Base-by-base conservation (phyloP, 2,888 invertebrate species). In the Plebejus anna region DNA sequence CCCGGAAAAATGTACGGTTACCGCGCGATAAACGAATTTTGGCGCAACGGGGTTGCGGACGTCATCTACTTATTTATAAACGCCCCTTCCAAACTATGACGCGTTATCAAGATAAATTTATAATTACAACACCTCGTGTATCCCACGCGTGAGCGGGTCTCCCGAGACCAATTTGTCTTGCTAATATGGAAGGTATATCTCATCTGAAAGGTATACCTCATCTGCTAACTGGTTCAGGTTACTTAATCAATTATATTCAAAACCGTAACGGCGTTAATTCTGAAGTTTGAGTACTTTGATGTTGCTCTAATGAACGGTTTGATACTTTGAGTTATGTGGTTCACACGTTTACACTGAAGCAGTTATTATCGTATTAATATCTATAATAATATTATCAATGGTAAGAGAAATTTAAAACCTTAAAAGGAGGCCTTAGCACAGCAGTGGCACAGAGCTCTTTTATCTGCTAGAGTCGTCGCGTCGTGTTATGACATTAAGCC, bases 71-170 rank as follows among this genome's bases (percentile, higher is more conserved):
- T 22, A n/a, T 22, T 59, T 16, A n/a, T 22, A 59, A 4, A n/a
- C 6, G 7, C 59, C n/a, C 4, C 32, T 66, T 66, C 4, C 16
- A 22, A 66, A 76, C 70, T 77, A 77, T 77, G 70, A 5, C 71
- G 71, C 16, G 7, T 71, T 71, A 42, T 22, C n/a, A 71, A 71
- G 66, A 66, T 66, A 36, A 66, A 66, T 66, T 66, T 71, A 71
- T 71, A 42, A 71, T 71, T 7, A 71, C 22, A 42, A 71, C 71
- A 71, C 42, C 42, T 42, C 38, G 7, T 71, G 42, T 61, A 38
- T 38, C 32, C 32, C 7, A 38, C 38, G 70, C 70, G 38, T 70
- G 38, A 38, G n/a, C 11, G 28, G 72, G 47, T 47, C 28, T 16
- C 55, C 55, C 16, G 47, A 28, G 32, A 22, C 28, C 73, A 73